These are phyloP conservation scores for Agriotes lineatus DNA, from an alignment of 2,888 invertebrate species.

Conservation along the genomic window DNA sequence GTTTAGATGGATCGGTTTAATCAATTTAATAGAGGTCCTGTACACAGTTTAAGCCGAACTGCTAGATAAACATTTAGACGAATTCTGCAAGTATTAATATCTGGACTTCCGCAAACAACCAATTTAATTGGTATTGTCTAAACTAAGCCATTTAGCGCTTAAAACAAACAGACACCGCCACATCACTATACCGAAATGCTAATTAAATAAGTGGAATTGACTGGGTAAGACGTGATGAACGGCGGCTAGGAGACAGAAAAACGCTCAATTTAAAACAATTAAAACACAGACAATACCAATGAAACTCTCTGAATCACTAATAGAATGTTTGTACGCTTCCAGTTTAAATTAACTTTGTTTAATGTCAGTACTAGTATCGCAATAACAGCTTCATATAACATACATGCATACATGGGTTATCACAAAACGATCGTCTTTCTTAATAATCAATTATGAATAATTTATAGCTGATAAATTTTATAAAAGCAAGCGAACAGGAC, in stretches of 20 bases:
- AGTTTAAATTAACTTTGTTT: too few species aligned
- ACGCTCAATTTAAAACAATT: neutral
- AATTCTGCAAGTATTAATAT: slow-evolving; percentile 3
- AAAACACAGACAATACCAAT: too few species aligned
- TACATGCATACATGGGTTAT: too few species aligned
- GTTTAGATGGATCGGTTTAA: neutral
- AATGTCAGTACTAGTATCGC: too few species aligned
- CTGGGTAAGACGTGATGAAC: slow-evolving; percentile 4
- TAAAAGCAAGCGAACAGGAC: too few species aligned
- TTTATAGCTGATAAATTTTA: too few species aligned
- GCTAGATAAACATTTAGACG: slow-evolving; percentile 6
- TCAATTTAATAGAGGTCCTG: slow-evolving; percentile 5
- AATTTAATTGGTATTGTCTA: slow-evolving; percentile 19
- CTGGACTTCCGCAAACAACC: slow-evolving; percentile 15
- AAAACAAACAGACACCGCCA: slow-evolving; percentile 15
- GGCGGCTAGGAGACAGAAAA: neutral
- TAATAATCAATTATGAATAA: too few species aligned
- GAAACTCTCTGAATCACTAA: too few species aligned
- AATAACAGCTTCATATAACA: too few species aligned
- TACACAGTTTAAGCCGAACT: slow-evolving; percentile 2
- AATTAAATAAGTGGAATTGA: slow-evolving; percentile 9
- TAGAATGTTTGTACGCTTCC: too few species aligned
- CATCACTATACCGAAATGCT: slow-evolving; percentile 2
- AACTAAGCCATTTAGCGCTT: slow-evolving; percentile 11
- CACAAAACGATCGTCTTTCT: too few species aligned